phyloP scores from a whole-genome alignment of 2,113 vertebrate species.

The Sarotherodon lohbergeri region DNA sequence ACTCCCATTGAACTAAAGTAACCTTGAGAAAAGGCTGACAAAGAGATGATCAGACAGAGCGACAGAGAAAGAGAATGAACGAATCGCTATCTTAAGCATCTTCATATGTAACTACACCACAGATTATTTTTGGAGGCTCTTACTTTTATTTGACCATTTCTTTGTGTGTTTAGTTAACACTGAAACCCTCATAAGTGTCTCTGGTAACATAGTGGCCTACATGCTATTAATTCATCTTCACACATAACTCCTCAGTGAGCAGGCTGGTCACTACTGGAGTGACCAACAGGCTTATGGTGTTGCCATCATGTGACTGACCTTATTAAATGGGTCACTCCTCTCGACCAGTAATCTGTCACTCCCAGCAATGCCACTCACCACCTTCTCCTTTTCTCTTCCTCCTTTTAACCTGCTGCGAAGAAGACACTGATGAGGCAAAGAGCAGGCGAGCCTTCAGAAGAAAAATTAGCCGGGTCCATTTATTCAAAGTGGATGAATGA shows the following conservation, averaged over 20 bases:
- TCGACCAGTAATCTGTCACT: background rate
- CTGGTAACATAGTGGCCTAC: background rate
- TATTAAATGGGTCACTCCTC: background rate
- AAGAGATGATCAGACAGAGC: background rate
- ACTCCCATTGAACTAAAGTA: constrained; percentile 63
- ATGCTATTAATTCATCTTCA: background rate
- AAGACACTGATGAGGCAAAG: background rate
- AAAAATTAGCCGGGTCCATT: background rate
- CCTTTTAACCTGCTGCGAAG: background rate
- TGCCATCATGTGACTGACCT: constrained; percentile 24
- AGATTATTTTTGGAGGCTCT: background rate
- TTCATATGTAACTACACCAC: background rate
- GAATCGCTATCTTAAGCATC: background rate
- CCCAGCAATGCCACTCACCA: background rate
- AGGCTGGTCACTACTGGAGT: background rate
- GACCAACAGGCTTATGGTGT: background rate
- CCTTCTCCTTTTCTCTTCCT: background rate
- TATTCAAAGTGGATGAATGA: background rate
- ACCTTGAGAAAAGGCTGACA: constrained; percentile 56
- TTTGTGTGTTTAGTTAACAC: background rate
- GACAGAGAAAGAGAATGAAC: background rate
- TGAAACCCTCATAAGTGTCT: background rate
- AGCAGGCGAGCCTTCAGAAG: background rate
- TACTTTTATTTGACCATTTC: background rate
- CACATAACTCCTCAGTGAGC: background rate